Base-by-base conservation (phyloP, 2,113 vertebrate species). In the Alectura lathami region DNA sequence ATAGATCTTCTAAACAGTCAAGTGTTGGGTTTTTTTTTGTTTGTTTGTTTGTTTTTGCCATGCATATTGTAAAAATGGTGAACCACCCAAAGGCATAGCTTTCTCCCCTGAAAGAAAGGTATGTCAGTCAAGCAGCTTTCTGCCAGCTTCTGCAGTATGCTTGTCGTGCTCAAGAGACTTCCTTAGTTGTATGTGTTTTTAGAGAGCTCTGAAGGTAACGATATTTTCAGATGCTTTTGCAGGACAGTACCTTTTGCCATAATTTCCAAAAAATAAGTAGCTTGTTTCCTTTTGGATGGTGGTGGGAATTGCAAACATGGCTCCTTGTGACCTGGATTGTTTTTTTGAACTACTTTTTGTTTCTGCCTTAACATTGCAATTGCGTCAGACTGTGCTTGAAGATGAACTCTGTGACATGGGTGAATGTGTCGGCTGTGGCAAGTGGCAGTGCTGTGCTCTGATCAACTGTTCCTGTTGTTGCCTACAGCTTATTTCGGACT, bases 391-490 rank as follows among this genome's bases (percentile, higher is more conserved):
- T 73, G 22, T 42, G 69, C 45, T 77, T 0, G 0, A 42, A 21
- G 48, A 80, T 43, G 70, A 77, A 2, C 20, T 66, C n/a, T 2
- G 7, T 51, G 79, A 22, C 9, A 1, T 9, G 40, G 9, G 1
- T 77, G 36, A 73, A 48, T 26, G 32, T 6, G 1, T 79, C 53
- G 57, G 57, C 43, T 29, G 2, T 50, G 69, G 47, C 5, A 10
- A 62, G 57, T 27, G 38, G 48, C 38, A 67, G 62, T 34, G 69
- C 82, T 54, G 50, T 60, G 45, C 32, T 84, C 32, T 34, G 51
- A 72, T 74, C 30, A 1, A 4, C 23, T 1, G 2, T 72, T 80
- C 40, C 34, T 8, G 0, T 6, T 64, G 43, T 21, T 68, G 8
- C n/a, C 36, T 60, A 14, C 38, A 42, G 29, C 15, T 68, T 34